Base-by-base conservation (phyloP, 2,888 invertebrate species). In the Fabriciana adippe region DNA sequence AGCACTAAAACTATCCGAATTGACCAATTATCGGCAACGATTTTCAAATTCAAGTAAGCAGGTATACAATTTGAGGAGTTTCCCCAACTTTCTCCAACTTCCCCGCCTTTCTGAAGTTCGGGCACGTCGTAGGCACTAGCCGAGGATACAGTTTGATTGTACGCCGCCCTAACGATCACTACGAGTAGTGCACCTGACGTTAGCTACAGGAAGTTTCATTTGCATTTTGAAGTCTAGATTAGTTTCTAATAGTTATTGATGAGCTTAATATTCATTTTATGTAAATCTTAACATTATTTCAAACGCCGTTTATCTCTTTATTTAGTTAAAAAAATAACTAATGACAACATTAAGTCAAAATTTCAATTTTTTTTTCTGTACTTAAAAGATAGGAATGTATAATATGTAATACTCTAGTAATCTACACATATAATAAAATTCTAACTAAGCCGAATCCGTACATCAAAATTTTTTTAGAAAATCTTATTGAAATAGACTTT, bases 61-160 rank as follows among this genome's bases (percentile, higher is more conserved):
- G 47, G 57, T 63, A 59, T 64, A 57, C 60, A 55, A 61, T 66
- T 66, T 54, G 21, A 31, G 66, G 16, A 69, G 50, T 56, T 61
- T 62, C 45, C 1, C 48, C 50, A 69, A 71, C 47, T 54, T 62
- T 35, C 57, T 21, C 21, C 31, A 21, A 66, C 56, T 56, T 67
- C 56, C 45, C 18, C 53, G 47, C 41, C 31, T 15, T 26, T n/a
- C 51, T 6, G 50, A 71, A 62, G 64, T 70, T 35, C 26, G 68
- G 15, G 59, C 65, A 55, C 62, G 61, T 67, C 59, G 61, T 55
- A 55, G 55, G 64, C 35, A 31, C 14, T 31, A 51, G 53, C 18
- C 67, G 26, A 47, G 55, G 64, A 51, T 62, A 67, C 67, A 62
- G 61, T 67, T 67, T 57, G 57, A 70, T 62, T 62, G 48, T 64